Percentiles rank a stretch among this genome's conserved stretches.
Conservation (phyloP, 2,888 invertebrate genomes). For the Caenorhabditis afra region DNA sequence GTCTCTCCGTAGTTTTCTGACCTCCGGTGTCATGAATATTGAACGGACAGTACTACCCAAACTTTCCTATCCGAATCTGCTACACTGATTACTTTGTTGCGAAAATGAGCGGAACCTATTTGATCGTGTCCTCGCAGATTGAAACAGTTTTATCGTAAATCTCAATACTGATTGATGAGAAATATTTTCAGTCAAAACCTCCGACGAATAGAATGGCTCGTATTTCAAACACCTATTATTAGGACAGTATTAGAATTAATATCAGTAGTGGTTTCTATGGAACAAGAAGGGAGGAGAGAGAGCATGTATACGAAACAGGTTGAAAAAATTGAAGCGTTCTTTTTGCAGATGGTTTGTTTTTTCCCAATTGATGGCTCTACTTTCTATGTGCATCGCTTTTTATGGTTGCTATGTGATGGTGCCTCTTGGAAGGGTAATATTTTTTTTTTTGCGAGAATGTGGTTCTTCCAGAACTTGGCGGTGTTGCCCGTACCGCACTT, state of each 20-base stretch:
- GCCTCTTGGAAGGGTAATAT: slow-evolving; percentile 73
- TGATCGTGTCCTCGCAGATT: no score
- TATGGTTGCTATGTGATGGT: slow-evolving; percentile 79
- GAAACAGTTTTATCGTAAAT: no score
- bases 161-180: no score
- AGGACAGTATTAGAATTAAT: slow-evolving; percentile 75
- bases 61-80: no score
- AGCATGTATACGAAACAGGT: slow-evolving; percentile 29
- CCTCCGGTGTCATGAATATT: no score
- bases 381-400: slow-evolving; percentile 78
- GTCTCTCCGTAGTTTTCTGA: no score
- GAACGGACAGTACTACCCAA: no score
- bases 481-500: no score
- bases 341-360: slow-evolving; percentile 75
- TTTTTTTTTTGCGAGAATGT: no score
- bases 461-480: no score
- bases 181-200: slow-evolving; percentile 68
- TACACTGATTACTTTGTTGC: no score
- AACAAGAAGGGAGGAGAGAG: slow-evolving; percentile 60
- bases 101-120: no score
- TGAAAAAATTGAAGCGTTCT: background rate
- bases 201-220: slow-evolving; percentile 78
- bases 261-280: slow-evolving; percentile 78
- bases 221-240: slow-evolving; percentile 79
- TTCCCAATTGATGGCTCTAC: slow-evolving; percentile 74